A percentile compares a stretch with the other conserved stretches of the same genome.
These are phyloP conservation scores for Pelagia noctiluca DNA, from an alignment of 30 jellyfish, hydroid and myxozoan genomes.

Conservation along the genomic window DNA sequence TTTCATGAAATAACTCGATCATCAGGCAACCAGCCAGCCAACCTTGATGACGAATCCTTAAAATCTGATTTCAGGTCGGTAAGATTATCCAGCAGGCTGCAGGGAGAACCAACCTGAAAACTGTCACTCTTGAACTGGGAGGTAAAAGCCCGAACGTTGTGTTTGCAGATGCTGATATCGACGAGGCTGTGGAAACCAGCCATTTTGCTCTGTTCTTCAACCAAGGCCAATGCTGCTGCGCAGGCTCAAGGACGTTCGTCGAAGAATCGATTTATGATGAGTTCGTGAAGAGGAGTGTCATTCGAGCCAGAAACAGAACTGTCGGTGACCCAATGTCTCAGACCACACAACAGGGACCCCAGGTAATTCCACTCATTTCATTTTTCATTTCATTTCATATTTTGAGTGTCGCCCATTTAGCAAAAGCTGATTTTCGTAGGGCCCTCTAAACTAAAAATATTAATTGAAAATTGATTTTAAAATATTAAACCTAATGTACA, in stretches of 20 bases:
- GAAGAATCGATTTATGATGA: constrained; percentile 92
- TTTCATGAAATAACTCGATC: not conserved
- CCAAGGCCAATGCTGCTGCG: constrained; percentile 97
- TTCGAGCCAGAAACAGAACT: constrained; percentile 62
- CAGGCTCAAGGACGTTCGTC: constrained; percentile 91
- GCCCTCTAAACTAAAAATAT: too few species aligned
- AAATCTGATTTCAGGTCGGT: constrained; percentile 12
- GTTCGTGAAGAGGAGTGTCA: constrained; percentile 78
- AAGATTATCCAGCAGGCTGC: constrained; percentile 74
- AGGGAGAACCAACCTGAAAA: constrained; percentile 84
- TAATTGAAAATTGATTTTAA: too few species aligned
- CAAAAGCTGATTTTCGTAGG: too few species aligned
- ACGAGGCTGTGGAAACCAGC: constrained; percentile 86
- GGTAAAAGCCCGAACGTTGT: constrained; percentile 80
- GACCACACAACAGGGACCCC: constrained; percentile 5
- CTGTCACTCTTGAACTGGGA: constrained; percentile 77
- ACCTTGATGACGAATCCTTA: too few species aligned
- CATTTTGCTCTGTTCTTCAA: constrained; percentile 92
- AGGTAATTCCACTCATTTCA: too few species aligned
- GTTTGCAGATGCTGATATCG: constrained; percentile 83
- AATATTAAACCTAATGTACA: too few species aligned
- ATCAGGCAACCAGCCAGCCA: too few species aligned
- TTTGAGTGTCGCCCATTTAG: too few species aligned
- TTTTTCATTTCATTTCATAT: not conserved
- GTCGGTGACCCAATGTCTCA: constrained; percentile 59